These are phyloP conservation scores for Falcunculus frontatus DNA, from an alignment of 2,113 vertebrate species.

Conservation along the genomic window DNA sequence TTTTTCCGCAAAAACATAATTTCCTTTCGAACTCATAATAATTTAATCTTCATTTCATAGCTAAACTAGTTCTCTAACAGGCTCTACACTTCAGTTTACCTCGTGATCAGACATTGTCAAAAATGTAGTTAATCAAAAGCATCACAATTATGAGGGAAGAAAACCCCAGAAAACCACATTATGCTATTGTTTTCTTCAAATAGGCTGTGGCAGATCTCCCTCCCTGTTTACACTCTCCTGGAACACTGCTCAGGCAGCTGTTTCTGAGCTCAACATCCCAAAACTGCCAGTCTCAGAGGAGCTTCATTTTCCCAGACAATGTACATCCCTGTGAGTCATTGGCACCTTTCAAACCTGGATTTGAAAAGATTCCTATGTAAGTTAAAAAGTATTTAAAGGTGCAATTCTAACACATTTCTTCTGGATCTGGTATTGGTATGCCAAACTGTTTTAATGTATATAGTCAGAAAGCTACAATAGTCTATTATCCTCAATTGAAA, in stretches of 20 bases:
- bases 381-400: not conserved
- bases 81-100: not conserved
- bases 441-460: not conserved
- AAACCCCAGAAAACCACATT: not conserved
- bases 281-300: not conserved
- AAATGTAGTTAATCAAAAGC: not conserved
- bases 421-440: not conserved
- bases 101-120: not conserved
- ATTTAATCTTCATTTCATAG: constrained; percentile 33
- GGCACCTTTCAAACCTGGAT: not conserved
- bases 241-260: not conserved
- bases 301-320: not conserved
- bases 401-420: not conserved
- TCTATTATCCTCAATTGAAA: not conserved
- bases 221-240: not conserved
- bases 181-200: not conserved
- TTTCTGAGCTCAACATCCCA: not conserved
- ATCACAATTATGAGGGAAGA: not conserved
- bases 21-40: constrained; percentile 48
- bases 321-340: not conserved
- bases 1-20: not conserved
- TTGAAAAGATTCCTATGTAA: not conserved
- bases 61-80: constrained; percentile 2
- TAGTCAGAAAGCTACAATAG: not conserved
- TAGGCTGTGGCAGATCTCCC: not conserved